phyloP scores from a whole-genome alignment of 2,888 invertebrate species.

The Acanthococcus lagerstroemiae region DNA sequence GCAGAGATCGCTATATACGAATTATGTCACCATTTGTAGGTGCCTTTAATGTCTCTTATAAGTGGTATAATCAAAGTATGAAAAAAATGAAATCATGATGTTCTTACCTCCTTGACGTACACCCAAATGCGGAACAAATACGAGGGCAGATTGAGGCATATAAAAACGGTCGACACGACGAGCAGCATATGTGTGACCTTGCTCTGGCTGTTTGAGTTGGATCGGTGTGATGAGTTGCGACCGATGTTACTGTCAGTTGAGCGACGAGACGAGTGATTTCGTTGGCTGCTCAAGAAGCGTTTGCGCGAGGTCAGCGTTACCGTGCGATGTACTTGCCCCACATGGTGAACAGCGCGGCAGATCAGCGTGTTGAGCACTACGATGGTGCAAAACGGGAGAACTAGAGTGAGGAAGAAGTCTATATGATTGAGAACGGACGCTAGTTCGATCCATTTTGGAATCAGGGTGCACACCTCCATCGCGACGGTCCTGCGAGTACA shows the following conservation, averaged over 20 bases:
- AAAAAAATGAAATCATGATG: too few relatives aligned
- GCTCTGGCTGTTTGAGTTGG: conserved; percentile 46
- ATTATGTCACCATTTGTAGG: too few relatives aligned
- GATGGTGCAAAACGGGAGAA: conserved; percentile 60
- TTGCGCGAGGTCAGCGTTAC: conserved; percentile 35
- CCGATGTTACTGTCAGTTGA: conserved; percentile 13
- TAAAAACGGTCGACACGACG: conserved; percentile 67
- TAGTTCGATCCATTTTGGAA: conserved; percentile 10
- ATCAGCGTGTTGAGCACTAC: conserved; percentile 62
- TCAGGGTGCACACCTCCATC: conserved; percentile 14
- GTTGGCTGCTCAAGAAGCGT: conserved; percentile 4
- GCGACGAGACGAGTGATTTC: neutral
- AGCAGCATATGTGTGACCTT: conserved; percentile 73
- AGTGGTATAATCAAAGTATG: too few relatives aligned
- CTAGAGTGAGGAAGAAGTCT: conserved; percentile 62
- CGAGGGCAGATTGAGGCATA: conserved; percentile 65
- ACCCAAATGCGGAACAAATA: conserved; percentile 58
- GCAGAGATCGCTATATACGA: too few relatives aligned
- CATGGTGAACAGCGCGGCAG: conserved; percentile 54
- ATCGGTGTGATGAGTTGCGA: conserved; percentile 7
- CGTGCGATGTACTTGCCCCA: conserved; percentile 42
- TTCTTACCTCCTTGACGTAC: conserved; percentile 49
- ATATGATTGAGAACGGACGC: conserved; percentile 51
- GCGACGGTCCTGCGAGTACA: conserved; percentile 16
- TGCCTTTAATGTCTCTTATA: too few relatives aligned